Evolutionary conservation across 2,888 invertebrate species (phyloP), one percentile per base, ranked within the genome.

Genomic region (Microchrysa polita): DNA sequence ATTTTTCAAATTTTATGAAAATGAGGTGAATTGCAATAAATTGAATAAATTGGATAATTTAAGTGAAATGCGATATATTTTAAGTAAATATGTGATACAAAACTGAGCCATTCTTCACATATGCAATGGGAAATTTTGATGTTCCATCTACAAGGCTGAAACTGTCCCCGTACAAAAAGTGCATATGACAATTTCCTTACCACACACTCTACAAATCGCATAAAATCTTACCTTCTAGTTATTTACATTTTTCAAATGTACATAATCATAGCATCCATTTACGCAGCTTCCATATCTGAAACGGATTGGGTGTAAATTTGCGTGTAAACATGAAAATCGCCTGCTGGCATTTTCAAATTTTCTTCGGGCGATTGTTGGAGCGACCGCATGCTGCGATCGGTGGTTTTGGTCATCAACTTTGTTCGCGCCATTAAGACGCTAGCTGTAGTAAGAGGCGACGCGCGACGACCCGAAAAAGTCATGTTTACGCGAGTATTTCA

Each of bases 251-350:
- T 55, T 34, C 27, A 34, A 34, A 34, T 34, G 27, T 20, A 53
- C 53, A n/a, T 16, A 55, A 55, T 55, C 55, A 10, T 20, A 55
- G 22, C 55, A 5, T 20, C 55, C 55, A 55, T n/a, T n/a, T 55
- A 72, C 75, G 73, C 74, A 75, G 76, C 75, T 76, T 75, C 22
- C 55, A 55, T 55, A 55, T n/a, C 55, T 22, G 16, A 40, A 77
- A 77, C 75, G 75, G 76, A 73, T 80, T 82, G 83, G 84, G 83
- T 83, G 83, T 83, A 83, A 83, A 84, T 83, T 83, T 81, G 84
- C 83, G 83, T 83, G 84, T 84, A 83, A 83, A 83, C 84, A 83
- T 83, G 83, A 81, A 81, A 83, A 80, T 81, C 83, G 82, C 83
- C 83, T 82, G 83, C 83, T 83, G 83, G 78, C 81, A 81, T 79